Conservation (phyloP, 2,888 invertebrate genomes). For the Stratiomys singularior region DNA sequence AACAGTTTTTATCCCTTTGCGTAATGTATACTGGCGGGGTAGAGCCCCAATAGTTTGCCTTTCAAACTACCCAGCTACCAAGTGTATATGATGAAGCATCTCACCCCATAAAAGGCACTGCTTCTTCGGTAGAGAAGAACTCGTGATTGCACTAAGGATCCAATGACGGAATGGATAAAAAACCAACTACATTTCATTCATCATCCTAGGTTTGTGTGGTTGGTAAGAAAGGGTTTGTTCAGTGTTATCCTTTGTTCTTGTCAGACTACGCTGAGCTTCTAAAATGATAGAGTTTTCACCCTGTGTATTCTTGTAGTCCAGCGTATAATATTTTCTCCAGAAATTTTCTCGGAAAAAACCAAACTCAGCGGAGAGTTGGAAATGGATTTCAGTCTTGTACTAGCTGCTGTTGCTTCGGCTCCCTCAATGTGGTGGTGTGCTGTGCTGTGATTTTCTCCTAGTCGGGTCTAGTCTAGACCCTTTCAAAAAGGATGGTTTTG, state of each 20-base stretch:
- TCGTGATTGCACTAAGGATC: background rate
- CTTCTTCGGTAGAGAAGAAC: too few relatives aligned
- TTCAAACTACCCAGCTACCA: too few relatives aligned
- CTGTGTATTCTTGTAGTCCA: constrained; percentile 15
- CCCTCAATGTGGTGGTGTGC: background rate
- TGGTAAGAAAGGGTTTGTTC: constrained; percentile 19
- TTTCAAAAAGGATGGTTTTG: background rate
- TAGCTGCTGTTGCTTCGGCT: background rate
- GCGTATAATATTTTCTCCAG: background rate
- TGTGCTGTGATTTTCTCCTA: constrained; percentile 23
- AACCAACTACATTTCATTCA: background rate
- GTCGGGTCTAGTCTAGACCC: constrained; percentile 16
- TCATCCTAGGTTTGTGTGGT: background rate
- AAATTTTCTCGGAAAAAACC: background rate
- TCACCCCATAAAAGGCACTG: background rate
- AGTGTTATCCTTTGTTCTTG: constrained; percentile 34
- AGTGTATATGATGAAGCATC: background rate
- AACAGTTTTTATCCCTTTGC: constrained; percentile 35
- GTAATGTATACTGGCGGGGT: background rate
- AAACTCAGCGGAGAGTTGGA: background rate
- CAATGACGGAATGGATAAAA: background rate
- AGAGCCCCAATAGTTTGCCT: too few relatives aligned
- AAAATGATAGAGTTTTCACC: constrained; percentile 22
- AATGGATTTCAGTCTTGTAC: background rate
- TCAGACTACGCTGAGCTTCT: background rate